These are phyloP conservation scores for Drosophila repleta DNA, from an alignment of 1,140 invertebrate genomes.

Conservation along the genomic window DNA sequence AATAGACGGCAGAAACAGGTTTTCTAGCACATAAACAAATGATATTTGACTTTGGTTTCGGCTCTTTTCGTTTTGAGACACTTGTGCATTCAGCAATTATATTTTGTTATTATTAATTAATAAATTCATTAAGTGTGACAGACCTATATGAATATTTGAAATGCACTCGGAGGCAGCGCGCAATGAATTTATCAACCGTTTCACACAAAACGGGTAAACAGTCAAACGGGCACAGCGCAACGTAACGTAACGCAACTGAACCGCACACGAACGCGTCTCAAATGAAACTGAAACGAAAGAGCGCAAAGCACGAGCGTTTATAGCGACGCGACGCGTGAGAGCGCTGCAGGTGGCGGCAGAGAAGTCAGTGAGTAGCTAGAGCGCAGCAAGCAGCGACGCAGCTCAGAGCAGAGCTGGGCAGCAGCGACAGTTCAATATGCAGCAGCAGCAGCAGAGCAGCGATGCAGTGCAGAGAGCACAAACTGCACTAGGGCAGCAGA, in stretches of 20 bases:
- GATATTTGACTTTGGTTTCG: background rate
- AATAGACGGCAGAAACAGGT: conserved; percentile 35
- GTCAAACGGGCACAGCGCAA: background rate
- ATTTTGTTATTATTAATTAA: conserved; percentile 7
- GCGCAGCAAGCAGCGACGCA: too few relatives aligned
- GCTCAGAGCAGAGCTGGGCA: too few relatives aligned
- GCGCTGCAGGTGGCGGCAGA: too few relatives aligned
- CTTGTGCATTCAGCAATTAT: background rate
- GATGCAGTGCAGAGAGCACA: too few relatives aligned
- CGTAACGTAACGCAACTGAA: conserved; percentile 6
- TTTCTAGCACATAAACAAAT: conserved; percentile 35
- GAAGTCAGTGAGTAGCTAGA: too few relatives aligned
- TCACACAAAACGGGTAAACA: conserved; percentile 15
- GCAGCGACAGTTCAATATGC: too few relatives aligned
- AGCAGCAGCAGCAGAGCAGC: too few relatives aligned
- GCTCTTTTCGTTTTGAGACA: background rate
- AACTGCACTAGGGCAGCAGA: too few relatives aligned
- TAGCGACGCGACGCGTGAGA: conserved; percentile 1
- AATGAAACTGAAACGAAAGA: conserved; percentile 23
- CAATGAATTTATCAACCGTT: conserved; percentile 33
- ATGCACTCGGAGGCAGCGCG: conserved; percentile 25
- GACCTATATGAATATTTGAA: conserved; percentile 32
- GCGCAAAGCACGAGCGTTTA: conserved; percentile 31
- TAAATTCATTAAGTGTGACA: background rate
- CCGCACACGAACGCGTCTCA: conserved; percentile 44